Evolutionary conservation across 2,113 vertebrate genomes (phyloP).

Genomic region (Saguinus imperator): DNA sequence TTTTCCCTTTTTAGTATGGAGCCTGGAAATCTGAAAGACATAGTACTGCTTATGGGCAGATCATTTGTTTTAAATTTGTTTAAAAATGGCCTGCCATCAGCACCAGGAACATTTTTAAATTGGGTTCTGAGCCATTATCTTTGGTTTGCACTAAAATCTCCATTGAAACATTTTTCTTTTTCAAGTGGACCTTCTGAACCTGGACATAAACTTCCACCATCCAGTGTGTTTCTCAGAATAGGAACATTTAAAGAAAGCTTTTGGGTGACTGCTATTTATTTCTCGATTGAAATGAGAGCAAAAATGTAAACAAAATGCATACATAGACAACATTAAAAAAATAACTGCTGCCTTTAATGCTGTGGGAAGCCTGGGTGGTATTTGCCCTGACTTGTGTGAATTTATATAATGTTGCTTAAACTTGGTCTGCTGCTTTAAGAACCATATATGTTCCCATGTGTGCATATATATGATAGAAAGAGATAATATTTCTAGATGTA

Average conservation of each 20-base stretch:
- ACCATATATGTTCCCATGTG: neutral
- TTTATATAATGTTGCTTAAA: neutral
- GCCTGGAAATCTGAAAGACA: slow-evolving; percentile 46
- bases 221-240: slow-evolving; percentile 12
- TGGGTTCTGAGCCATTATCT: neutral
- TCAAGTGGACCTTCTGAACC: slow-evolving; percentile 13
- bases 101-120: neutral
- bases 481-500: neutral
- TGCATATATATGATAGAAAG: neutral
- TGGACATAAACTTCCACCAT: neutral
- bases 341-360: neutral
- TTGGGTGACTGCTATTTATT: slow-evolving; percentile 22
- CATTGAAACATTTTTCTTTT: slow-evolving; percentile 33
- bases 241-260: slow-evolving; percentile 27
- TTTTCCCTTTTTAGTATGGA: slow-evolving; percentile 41
- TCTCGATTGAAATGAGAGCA: slow-evolving; percentile 37
- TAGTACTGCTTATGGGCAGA: neutral
- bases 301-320: neutral
- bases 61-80: slow-evolving; percentile 3
- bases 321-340: slow-evolving; percentile 31
- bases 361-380: neutral
- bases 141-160: slow-evolving; percentile 44
- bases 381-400: neutral
- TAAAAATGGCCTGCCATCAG: neutral
- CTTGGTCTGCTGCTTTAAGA: neutral